Conservation (phyloP, 2,113 vertebrate genomes). For the Bubo bubo region DNA sequence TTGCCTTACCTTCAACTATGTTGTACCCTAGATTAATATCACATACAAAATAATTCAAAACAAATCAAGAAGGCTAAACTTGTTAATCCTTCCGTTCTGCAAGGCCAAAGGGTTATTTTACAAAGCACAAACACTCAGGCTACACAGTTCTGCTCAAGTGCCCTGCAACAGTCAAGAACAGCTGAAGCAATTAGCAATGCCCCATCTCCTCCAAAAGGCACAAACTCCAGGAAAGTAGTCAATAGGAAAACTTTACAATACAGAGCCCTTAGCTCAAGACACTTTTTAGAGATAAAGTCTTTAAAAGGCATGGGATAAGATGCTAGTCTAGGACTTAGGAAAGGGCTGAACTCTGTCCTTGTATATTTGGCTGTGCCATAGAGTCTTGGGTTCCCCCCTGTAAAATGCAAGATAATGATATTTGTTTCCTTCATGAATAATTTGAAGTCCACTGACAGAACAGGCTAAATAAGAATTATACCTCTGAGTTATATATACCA, state of each 20-base stretch:
- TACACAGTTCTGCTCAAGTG: not conserved
- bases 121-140: not conserved
- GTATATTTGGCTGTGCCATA: accelerated
- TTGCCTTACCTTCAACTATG: not conserved
- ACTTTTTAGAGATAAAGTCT: not conserved
- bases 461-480: not conserved
- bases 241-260: conserved; percentile 18
- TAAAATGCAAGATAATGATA: not conserved
- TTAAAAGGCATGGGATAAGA: conserved; percentile 7
- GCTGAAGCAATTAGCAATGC: conserved; percentile 40
- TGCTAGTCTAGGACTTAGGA: not conserved
- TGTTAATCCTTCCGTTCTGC: conserved; percentile 10
- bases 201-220: conserved; percentile 11
- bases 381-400: accelerated
- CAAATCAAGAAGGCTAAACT: conserved; percentile 17
- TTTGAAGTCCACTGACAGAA: not conserved
- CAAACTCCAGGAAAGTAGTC: conserved; percentile 15
- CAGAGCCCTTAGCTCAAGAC: conserved; percentile 3
- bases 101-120: not conserved
- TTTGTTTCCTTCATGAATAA: not conserved
- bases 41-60: not conserved
- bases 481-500: not conserved
- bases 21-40: not conserved
- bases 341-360: not conserved
- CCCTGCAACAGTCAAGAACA: not conserved